Conservation (phyloP, 2,113 vertebrate genomes). For the Thamnaconus septentrionalis region DNA sequence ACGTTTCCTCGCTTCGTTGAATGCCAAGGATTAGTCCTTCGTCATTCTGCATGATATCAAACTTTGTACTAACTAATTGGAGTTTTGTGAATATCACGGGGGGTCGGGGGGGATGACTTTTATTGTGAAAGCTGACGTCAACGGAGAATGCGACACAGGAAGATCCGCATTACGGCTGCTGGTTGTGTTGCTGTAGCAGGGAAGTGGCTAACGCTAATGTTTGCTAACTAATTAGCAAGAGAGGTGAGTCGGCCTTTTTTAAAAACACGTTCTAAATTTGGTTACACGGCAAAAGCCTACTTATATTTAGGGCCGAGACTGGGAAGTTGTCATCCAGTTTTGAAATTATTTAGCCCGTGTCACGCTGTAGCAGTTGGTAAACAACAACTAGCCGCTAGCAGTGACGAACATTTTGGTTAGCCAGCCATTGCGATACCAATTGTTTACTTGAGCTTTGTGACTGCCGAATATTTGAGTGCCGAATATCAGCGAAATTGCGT, state of each 20-base stretch:
- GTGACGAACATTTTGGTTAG: constrained; percentile 41
- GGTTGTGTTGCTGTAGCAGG: constrained; percentile 71
- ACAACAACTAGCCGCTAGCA: constrained; percentile 33
- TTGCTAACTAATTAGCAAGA: constrained; percentile 68
- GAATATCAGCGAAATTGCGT: too few species aligned
- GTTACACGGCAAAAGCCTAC: not conserved
- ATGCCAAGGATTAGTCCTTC: too few species aligned
- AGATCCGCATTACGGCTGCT: constrained; percentile 68
- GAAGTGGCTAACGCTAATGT: constrained; percentile 75
- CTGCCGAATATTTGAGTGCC: not conserved
- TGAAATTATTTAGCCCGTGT: constrained; percentile 44
- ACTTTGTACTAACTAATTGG: too few species aligned
- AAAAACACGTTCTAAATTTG: constrained; percentile 2
- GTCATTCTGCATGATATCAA: too few species aligned
- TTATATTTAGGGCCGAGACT: not conserved
- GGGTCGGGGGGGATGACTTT: constrained; percentile 24
- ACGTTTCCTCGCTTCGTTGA: too few species aligned
- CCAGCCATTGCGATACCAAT: constrained; percentile 29
- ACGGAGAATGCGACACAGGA: constrained; percentile 57
- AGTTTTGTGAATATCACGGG: not conserved
- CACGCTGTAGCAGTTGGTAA: constrained; percentile 34
- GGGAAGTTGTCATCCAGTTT: constrained; percentile 39
- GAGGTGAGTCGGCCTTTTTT: constrained; percentile 55
- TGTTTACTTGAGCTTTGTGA: constrained; percentile 64
- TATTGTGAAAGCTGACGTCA: constrained; percentile 59